These are phyloP conservation scores for Rhinoptilus africanus DNA, from an alignment of 2,113 vertebrate species.

Conservation along the genomic window DNA sequence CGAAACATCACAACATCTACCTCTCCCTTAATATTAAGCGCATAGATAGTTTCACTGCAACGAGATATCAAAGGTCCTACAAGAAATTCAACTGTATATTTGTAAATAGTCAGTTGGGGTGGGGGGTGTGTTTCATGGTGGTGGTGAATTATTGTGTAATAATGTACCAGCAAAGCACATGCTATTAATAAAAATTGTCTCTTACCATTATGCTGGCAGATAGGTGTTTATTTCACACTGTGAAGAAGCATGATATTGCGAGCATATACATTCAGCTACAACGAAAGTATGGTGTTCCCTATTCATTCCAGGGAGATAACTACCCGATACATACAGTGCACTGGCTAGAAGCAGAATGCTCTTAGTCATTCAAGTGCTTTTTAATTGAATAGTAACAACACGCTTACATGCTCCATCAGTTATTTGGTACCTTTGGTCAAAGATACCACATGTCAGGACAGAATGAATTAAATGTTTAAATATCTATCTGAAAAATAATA, in stretches of 20 bases:
- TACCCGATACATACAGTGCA: accelerated
- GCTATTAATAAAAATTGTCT: neutral
- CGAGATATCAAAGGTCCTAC: neutral
- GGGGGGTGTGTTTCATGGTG: accelerated
- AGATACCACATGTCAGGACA: neutral
- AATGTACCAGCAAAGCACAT: neutral
- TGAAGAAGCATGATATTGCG: neutral
- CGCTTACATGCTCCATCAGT: neutral
- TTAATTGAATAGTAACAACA: neutral
- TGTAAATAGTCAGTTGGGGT: neutral
- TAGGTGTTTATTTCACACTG: neutral
- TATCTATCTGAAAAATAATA: neutral
- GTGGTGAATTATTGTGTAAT: neutral
- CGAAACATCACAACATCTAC: neutral
- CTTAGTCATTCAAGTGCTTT: neutral
- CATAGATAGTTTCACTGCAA: neutral
- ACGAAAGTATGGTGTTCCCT: neutral
- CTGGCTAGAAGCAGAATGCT: neutral
- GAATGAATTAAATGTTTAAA: neutral
- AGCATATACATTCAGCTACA: neutral
- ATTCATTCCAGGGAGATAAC: neutral
- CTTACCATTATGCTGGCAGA: neutral
- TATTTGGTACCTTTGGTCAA: neutral
- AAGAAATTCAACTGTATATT: neutral
- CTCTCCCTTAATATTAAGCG: neutral